Conservation (phyloP, 2,888 invertebrate genomes). For the Morinoia aosen region DNA sequence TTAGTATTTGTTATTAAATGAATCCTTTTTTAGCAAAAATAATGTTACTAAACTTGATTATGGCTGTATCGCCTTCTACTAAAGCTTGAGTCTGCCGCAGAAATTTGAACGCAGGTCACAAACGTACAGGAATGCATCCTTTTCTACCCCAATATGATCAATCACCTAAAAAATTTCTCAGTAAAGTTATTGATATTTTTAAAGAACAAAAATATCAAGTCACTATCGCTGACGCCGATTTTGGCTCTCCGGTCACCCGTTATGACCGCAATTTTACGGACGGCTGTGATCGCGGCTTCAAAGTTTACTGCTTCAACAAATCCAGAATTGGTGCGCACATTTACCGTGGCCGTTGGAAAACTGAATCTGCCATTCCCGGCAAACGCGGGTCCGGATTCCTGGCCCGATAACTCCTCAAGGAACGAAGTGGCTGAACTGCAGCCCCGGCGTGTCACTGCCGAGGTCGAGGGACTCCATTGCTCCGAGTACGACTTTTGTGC, state of each 20-base stretch:
- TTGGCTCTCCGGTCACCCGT: background rate
- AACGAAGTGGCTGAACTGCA: background rate
- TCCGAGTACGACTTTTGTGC: background rate
- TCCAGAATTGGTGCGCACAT: background rate
- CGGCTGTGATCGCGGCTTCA: background rate
- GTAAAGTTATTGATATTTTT: background rate
- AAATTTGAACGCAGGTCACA: background rate
- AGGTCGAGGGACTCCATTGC: background rate
- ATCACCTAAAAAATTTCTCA: background rate
- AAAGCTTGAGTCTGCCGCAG: background rate
- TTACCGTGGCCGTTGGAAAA: background rate
- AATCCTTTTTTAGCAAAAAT: too few relatives aligned
- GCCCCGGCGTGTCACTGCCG: background rate
- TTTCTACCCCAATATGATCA: background rate
- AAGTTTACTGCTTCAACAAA: constrained; percentile 26
- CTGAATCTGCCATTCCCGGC: background rate
- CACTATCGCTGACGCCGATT: background rate
- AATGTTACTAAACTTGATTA: too few relatives aligned
- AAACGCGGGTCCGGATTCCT: background rate
- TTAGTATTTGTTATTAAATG: too few relatives aligned
- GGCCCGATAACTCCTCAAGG: background rate
- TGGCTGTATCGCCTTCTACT: too few relatives aligned
- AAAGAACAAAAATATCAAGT: background rate
- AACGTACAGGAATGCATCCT: background rate
- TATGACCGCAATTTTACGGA: background rate